Conservation (phyloP, 2,797 vertebrate genomes). For the Spizella passerina region DNA sequence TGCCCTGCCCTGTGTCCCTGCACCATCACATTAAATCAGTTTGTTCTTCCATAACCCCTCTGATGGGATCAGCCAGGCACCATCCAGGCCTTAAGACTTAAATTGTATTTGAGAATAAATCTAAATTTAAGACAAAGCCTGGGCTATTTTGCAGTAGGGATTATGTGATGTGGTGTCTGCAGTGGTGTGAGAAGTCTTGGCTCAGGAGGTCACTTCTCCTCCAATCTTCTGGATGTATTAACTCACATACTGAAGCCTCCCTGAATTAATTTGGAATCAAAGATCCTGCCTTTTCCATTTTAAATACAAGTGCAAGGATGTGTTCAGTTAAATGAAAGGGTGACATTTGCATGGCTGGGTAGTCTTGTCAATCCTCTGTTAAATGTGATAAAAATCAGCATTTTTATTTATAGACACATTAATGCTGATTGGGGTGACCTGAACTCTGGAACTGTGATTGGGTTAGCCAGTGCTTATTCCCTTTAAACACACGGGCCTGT, state of each 20-base stretch:
- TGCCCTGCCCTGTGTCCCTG: neutral
- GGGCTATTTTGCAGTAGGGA: neutral
- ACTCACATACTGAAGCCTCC: neutral
- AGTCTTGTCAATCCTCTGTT: neutral
- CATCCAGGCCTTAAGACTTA: neutral
- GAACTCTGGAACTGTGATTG: neutral
- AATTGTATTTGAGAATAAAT: neutral
- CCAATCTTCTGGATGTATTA: neutral
- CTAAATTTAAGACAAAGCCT: neutral
- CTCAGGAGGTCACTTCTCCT: neutral
- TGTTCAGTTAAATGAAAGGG: neutral
- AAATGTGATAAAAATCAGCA: neutral
- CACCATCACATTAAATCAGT: neutral
- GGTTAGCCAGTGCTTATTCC: neutral
- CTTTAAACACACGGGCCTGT: neutral
- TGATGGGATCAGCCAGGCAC: neutral
- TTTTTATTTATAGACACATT: neutral
- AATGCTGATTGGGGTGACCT: neutral
- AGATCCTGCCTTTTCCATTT: neutral
- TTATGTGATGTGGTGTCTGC: conserved; percentile 14
- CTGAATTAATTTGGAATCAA: neutral
- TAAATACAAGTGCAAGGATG: neutral
- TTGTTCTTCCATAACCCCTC: neutral
- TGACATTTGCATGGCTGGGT: neutral
- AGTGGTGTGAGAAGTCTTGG: neutral